A percentile compares a stretch with the other conserved stretches of the same genome.
phyloP scores from a whole-genome alignment of 2,113 vertebrate species.

The Onychostruthus taczanowskii region DNA sequence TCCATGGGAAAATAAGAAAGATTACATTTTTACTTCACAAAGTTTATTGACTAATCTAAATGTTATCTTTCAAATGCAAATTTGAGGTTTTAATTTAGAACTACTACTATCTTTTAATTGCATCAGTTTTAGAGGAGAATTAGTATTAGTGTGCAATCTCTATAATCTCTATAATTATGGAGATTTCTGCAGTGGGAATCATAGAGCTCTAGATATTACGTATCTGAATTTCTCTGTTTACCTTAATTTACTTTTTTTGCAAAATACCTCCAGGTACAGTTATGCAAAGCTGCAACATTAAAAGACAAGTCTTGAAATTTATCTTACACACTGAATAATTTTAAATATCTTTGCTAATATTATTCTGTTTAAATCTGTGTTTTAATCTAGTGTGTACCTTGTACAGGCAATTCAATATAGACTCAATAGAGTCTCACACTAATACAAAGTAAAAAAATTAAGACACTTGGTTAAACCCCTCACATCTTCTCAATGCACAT shows the following conservation, averaged over 20 bases:
- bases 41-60: constrained; percentile 71
- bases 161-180: constrained; percentile 68
- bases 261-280: constrained; percentile 34
- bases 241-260: constrained; percentile 12
- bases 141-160: constrained; percentile 71
- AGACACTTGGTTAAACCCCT: not conserved
- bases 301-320: not conserved
- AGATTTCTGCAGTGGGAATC: constrained; percentile 66
- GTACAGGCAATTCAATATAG: not conserved
- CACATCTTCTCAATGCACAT: not conserved
- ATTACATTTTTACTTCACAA: constrained; percentile 54
- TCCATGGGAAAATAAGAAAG: not conserved
- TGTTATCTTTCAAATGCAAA: constrained; percentile 74
- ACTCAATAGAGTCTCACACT: not conserved
- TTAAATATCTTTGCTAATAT: constrained; percentile 3
- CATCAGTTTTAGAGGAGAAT: constrained; percentile 69
- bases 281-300: not conserved
- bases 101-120: constrained; percentile 73
- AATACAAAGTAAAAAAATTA: not conserved
- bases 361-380: not conserved
- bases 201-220: constrained; percentile 48
- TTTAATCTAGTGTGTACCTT: not conserved
- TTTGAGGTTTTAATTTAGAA: constrained; percentile 69
- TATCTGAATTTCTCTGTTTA: constrained; percentile 42
- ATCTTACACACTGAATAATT: not conserved